Evolutionary conservation across 1,140 invertebrate species (phyloP).

Genomic region (Temnothorax nylanderi): DNA sequence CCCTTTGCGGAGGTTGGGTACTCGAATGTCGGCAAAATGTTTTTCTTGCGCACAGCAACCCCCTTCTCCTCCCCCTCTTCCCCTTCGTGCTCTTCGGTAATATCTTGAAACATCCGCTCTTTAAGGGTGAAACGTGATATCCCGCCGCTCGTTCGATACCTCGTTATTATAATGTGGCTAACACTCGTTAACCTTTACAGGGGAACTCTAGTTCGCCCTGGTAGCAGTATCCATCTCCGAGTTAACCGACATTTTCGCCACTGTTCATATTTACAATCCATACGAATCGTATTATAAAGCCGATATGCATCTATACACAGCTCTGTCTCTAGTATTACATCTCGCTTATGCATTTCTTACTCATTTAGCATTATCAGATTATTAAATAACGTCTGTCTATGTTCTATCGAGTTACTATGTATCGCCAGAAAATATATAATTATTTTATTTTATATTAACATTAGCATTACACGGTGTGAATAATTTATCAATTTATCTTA

Average conservation of each 20-base stretch:
- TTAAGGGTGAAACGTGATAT: slow-evolving; percentile 82
- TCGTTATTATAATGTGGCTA: slow-evolving; percentile 80
- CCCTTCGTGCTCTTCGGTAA: not conserved
- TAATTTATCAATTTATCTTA: not conserved
- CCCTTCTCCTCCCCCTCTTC: slow-evolving; percentile 18
- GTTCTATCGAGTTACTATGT: not conserved
- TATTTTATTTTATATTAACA: not conserved
- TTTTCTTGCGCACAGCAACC: slow-evolving; percentile 30
- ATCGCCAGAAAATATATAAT: not conserved
- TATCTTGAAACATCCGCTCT: slow-evolving; percentile 73
- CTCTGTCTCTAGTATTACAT: not conserved
- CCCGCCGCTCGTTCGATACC: slow-evolving; percentile 75
- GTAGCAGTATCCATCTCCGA: slow-evolving; percentile 67
- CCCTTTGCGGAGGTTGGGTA: slow-evolving; percentile 57
- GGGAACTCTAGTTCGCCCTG: slow-evolving; percentile 66
- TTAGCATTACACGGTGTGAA: not conserved
- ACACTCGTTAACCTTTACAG: slow-evolving; percentile 79
- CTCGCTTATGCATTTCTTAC: not conserved
- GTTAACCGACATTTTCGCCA: slow-evolving; percentile 54
- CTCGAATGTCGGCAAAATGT: slow-evolving; percentile 60
- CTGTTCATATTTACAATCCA: slow-evolving; percentile 26
- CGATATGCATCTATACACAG: not conserved
- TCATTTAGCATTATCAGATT: not conserved
- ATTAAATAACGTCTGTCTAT: not conserved
- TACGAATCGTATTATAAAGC: slow-evolving; percentile 42